Evolutionary conservation across 2,888 invertebrate species (phyloP).

Genomic region (Polyploca ridens): DNA sequence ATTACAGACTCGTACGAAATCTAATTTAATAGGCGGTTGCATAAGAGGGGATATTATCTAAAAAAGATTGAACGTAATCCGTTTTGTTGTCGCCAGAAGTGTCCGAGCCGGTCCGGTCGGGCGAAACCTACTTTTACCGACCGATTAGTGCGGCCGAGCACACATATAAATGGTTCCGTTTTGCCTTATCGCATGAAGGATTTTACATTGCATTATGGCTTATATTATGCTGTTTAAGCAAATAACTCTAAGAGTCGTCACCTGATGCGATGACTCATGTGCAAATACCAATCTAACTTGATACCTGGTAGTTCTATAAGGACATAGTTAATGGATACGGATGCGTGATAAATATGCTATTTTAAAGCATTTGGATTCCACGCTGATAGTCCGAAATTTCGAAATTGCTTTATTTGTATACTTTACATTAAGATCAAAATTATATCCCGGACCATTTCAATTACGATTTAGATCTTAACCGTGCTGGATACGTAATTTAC

Average conservation of each 20-base stretch:
- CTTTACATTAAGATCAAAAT: background rate
- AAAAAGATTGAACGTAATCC: constrained; percentile 56
- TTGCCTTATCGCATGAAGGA: constrained; percentile 20
- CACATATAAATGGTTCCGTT: constrained; percentile 33
- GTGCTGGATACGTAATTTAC: background rate
- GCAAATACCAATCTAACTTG: constrained; percentile 16
- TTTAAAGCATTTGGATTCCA: background rate
- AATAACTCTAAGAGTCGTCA: constrained; percentile 25
- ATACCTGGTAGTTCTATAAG: constrained; percentile 5
- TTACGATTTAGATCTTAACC: background rate
- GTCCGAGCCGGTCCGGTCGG: constrained; percentile 25
- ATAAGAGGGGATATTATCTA: constrained; percentile 61
- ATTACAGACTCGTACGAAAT: constrained; percentile 69
- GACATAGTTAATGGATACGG: constrained; percentile 1
- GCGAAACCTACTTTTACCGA: constrained; percentile 25
- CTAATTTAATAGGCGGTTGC: constrained; percentile 60
- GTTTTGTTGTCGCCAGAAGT: constrained; percentile 49
- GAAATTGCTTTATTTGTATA: background rate
- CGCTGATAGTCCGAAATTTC: background rate
- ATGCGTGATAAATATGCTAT: constrained; percentile 4
- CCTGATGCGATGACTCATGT: constrained; percentile 36
- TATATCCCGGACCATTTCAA: background rate
- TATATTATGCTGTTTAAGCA: constrained; percentile 16
- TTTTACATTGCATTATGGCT: constrained; percentile 19
- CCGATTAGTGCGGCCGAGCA: constrained; percentile 25